Evolutionary conservation across 2,113 vertebrate species (phyloP).

Genomic region (Microcebus jonahi): DNA sequence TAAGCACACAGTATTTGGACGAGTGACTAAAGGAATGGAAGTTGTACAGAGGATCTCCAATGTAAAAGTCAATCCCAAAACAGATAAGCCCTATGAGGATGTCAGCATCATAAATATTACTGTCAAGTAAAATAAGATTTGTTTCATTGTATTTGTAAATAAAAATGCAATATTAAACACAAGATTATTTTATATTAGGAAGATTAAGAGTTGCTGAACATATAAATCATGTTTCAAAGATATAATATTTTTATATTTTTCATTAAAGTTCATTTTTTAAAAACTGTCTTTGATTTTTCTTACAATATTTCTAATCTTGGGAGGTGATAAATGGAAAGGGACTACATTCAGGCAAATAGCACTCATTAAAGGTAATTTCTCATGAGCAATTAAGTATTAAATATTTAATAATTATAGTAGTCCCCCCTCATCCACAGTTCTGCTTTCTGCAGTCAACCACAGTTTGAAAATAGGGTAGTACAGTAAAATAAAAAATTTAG

Average conservation of each 20-base stretch:
- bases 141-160: conserved; percentile 36
- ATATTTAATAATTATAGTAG: background rate
- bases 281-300: conserved; percentile 60
- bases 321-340: background rate
- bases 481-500: background rate
- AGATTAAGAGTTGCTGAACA: conserved; percentile 21
- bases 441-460: background rate
- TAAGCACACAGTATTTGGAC: conserved; percentile 98
- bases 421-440: background rate
- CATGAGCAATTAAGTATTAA: background rate
- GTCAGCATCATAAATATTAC: conserved; percentile 99
- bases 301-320: conserved; percentile 38
- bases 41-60: conserved; percentile 98
- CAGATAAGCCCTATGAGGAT: conserved; percentile 98
- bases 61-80: conserved; percentile 97
- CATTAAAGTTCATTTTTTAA: conserved; percentile 70
- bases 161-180: conserved; percentile 9
- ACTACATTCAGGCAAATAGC: conserved; percentile 1
- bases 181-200: conserved; percentile 47
- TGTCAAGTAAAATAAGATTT: conserved; percentile 88
- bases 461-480: background rate
- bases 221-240: conserved; percentile 73
- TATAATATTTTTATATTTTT: conserved; percentile 76
- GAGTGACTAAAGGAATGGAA: conserved; percentile 98
- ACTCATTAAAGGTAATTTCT: conserved; percentile 35